phyloP scores from a whole-genome alignment of 2,888 invertebrate species.

The Pogonocherus hispidulus region DNA sequence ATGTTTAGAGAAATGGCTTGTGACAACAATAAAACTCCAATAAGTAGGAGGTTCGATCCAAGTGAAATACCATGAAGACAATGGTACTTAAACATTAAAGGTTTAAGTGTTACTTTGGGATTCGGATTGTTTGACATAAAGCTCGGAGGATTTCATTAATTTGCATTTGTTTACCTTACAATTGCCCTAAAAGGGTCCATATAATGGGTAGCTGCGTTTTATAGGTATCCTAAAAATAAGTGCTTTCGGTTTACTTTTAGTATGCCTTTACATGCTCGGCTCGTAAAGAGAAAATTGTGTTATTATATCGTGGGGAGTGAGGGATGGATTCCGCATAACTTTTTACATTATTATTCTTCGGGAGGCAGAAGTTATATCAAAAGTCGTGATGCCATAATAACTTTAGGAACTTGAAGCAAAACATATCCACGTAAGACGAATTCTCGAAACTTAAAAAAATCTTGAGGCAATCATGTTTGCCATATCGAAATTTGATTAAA shows the following conservation, averaged over 20 bases:
- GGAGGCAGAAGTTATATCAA: not conserved
- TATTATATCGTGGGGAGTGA: conserved; percentile 1
- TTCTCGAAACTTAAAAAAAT: too few relatives aligned
- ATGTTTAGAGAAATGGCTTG: not conserved
- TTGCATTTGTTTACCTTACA: conserved; percentile 13
- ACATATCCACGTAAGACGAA: not conserved
- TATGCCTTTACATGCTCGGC: conserved; percentile 18
- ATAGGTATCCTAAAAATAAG: conserved; percentile 11
- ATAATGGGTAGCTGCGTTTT: conserved; percentile 11
- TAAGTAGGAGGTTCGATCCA: not conserved
- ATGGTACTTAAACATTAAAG: not conserved
- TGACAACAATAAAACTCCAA: not conserved
- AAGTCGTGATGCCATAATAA: not conserved
- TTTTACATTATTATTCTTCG: not conserved
- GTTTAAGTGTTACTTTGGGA: not conserved
- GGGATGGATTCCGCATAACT: not conserved
- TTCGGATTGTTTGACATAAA: conserved; percentile 3
- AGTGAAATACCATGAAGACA: not conserved
- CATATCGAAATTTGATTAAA: too few relatives aligned
- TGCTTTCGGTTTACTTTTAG: conserved; percentile 14
- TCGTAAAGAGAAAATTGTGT: conserved; percentile 15
- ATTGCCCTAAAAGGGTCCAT: conserved; percentile 16
- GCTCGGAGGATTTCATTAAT: conserved; percentile 10
- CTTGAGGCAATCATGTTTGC: too few relatives aligned
- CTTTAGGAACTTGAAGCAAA: not conserved